These are phyloP conservation scores for Patella vulgata DNA, from an alignment of 1,140 invertebrate genomes.

Conservation along the genomic window DNA sequence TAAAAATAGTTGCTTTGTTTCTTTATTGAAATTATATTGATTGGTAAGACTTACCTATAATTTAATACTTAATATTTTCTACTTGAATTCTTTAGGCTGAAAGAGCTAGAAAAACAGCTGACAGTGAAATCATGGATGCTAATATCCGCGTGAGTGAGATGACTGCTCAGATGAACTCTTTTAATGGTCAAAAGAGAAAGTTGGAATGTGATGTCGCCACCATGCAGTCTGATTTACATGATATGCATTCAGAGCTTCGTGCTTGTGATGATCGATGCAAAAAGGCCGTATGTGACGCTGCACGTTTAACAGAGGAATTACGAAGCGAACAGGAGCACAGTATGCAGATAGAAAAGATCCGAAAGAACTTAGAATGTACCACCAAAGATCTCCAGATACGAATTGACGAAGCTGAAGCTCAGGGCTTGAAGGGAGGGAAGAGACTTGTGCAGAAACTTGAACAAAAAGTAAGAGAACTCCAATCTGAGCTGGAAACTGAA, in stretches of 20 bases:
- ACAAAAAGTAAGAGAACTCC: conserved; percentile 76
- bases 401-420: conserved; percentile 92
- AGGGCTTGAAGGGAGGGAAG: conserved; percentile 97
- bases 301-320: conserved; percentile 95
- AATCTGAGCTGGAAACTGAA: conserved; percentile 96
- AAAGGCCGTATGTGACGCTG: conserved; percentile 96
- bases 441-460: conserved; percentile 73
- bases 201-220: conserved; percentile 95
- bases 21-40: too few relatives aligned
- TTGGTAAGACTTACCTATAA: too few relatives aligned
- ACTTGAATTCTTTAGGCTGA: conserved; percentile 76
- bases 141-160: conserved; percentile 96
- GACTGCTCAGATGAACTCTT: conserved; percentile 87
- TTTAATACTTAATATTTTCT: too few relatives aligned
- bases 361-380: conserved; percentile 94
- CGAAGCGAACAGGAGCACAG: conserved; percentile 98
- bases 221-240: conserved; percentile 75
- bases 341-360: conserved; percentile 94
- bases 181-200: conserved; percentile 96
- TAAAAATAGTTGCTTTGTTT: too few relatives aligned
- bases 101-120: conserved; percentile 92
- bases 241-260: conserved; percentile 52
- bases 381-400: conserved; percentile 97
- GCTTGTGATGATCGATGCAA: conserved; percentile 55
- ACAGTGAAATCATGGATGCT: conserved; percentile 93